These are phyloP conservation scores for Anseranas semipalmata DNA, from an alignment of 2,113 vertebrate genomes.

Conservation along the genomic window DNA sequence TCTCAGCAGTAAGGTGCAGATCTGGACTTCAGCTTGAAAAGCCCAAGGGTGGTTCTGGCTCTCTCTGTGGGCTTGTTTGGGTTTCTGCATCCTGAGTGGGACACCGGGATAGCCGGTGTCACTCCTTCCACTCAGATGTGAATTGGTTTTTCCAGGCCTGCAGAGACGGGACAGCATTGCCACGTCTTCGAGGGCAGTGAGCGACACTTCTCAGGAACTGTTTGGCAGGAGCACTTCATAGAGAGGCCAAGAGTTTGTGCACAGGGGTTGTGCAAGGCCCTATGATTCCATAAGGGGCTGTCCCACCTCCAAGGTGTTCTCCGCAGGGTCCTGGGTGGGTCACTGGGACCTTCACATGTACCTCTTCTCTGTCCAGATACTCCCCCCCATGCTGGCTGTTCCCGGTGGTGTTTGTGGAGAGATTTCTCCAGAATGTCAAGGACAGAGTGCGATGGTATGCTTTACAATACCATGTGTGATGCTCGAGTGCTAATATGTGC, in stretches of 20 bases:
- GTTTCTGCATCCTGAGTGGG: background rate
- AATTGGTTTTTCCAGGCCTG: no score
- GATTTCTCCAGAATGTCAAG: background rate
- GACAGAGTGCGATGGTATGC: background rate
- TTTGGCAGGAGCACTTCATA: background rate
- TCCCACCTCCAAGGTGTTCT: background rate
- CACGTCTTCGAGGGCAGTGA: background rate
- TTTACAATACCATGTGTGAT: background rate
- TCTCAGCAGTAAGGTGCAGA: fast-evolving
- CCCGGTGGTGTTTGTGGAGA: background rate
- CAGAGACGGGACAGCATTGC: background rate
- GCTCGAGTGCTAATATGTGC: fast-evolving
- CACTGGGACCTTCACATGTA: background rate
- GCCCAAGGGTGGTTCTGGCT: background rate
- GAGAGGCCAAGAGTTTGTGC: background rate
- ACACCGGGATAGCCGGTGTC: background rate
- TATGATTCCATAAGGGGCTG: background rate
- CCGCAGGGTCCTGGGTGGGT: background rate
- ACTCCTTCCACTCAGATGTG: background rate
- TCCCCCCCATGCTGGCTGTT: background rate
- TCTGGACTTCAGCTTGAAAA: background rate
- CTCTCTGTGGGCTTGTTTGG: background rate
- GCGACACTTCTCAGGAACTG: background rate
- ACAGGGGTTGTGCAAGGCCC: background rate
- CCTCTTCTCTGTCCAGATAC: background rate